These are phyloP conservation scores for Potorous gilbertii DNA, from an alignment of 2,797 vertebrate species.

Conservation along the genomic window DNA sequence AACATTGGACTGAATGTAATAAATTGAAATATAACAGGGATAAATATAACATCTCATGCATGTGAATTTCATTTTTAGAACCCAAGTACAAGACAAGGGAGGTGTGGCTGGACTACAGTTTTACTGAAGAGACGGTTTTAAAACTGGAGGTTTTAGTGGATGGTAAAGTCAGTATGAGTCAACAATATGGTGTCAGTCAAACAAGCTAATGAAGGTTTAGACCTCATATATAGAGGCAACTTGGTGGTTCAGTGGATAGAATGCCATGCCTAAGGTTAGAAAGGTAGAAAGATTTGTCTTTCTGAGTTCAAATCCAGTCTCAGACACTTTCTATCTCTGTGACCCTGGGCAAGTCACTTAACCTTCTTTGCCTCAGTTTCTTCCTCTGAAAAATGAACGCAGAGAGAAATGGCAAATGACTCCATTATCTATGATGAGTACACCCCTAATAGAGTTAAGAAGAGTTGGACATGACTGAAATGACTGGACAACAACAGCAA, in stretches of 20 bases:
- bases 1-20: neutral
- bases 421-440: neutral
- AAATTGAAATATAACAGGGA: neutral
- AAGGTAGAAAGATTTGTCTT: neutral
- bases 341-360: neutral
- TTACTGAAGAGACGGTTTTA: neutral
- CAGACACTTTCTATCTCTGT: neutral
- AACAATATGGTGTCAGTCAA: neutral
- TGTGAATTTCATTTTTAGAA: neutral
- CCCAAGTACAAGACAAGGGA: neutral
- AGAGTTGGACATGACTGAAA: neutral
- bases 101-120: neutral
- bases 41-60: neutral
- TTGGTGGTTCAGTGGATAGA: neutral
- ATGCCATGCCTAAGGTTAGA: no score
- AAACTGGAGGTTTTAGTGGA: neutral
- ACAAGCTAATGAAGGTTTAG: neutral
- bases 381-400: neutral
- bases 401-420: neutral
- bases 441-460: no score
- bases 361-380: neutral
- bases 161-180: neutral
- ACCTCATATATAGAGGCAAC: neutral
- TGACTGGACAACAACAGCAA: neutral
- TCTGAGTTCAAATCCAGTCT: neutral